Evolutionary conservation across 2,797 vertebrate species (phyloP), one percentile per base, ranked within the genome.

Genomic region (Okamejei kenojei): DNA sequence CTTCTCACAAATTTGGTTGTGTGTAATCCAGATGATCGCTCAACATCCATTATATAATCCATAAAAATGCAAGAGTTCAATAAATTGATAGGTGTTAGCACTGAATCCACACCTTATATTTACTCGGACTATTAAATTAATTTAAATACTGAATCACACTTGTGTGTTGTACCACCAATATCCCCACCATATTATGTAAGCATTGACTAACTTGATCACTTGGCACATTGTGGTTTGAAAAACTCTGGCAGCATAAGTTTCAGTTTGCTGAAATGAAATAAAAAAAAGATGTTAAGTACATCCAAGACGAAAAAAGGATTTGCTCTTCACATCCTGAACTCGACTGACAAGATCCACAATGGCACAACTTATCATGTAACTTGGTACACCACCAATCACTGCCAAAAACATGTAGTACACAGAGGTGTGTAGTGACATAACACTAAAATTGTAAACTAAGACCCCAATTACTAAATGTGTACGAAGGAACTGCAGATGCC

Each of bases 221-320:
- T 63, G 32, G 84, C 84, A 68, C 61, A 88, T 23, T 88, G 84
- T 88, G 84, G 61, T 63, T 68, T 32, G 84, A 15, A 68, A 68
- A 68, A 88, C 29, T 88, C 61, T 35, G 84, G 63, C n/a, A 88
- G 19, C 84, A 82, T 82, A 88, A 88, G 65, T 88, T 88, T 88
- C 84, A 88, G 61, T 35, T 68, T 29, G 84, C 84, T 88, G 84
- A 65, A 88, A 88, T 88, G 84, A 88, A n/a, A 88, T 63, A 88
- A 88, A 88, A 88, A 45, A 88, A 68, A 32, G 23, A 17, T 17
- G n/a, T 88, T 88, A 68, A 88, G 61, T 88, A 88, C 65, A 88
- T 8, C 68, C 2, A 88, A 32, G 32, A 32, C 19, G 9, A 88
- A n/a, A n/a, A 88, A 32, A 88, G 8, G n/a, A 78, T 78, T 78